phyloP scores from a whole-genome alignment of 2,797 vertebrate genomes.

The Pipistrellus nathusii region DNA sequence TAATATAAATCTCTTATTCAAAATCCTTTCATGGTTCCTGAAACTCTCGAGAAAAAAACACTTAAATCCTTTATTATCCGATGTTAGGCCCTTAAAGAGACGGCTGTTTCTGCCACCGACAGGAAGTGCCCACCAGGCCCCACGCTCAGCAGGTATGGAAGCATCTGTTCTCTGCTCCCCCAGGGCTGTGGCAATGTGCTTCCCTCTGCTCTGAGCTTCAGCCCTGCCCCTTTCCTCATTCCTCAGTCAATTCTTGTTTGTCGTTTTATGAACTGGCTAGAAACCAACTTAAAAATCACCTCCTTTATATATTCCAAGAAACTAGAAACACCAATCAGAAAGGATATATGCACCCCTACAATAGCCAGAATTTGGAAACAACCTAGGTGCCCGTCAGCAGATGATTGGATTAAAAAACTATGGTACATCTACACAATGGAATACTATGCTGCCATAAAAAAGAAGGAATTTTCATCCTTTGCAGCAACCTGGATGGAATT shows the following conservation, averaged over 20 bases:
- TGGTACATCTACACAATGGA: no score
- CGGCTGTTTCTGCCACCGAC: neutral
- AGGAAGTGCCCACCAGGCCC: neutral
- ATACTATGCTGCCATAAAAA: no score
- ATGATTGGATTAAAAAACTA: no score
- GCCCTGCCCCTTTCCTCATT: neutral
- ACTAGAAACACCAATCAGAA: no score
- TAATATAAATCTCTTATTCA: neutral
- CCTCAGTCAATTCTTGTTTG: neutral
- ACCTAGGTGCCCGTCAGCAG: no score
- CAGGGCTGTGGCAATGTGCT: neutral
- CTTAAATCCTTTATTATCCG: neutral
- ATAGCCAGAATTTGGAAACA: no score
- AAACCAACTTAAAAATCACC: neutral
- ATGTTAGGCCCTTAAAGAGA: neutral
- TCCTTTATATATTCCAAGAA: no score
- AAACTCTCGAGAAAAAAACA: neutral
- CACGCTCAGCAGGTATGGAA: neutral
- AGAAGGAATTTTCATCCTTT: no score
- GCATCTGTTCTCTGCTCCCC: neutral
- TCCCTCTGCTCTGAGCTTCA: neutral
- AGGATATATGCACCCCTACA: no score
- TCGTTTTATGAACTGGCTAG: neutral
- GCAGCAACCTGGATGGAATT: no score
- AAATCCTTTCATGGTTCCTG: neutral